Base-by-base conservation (phyloP, 2,113 vertebrate species). In the Chloropsis cyanopogon region DNA sequence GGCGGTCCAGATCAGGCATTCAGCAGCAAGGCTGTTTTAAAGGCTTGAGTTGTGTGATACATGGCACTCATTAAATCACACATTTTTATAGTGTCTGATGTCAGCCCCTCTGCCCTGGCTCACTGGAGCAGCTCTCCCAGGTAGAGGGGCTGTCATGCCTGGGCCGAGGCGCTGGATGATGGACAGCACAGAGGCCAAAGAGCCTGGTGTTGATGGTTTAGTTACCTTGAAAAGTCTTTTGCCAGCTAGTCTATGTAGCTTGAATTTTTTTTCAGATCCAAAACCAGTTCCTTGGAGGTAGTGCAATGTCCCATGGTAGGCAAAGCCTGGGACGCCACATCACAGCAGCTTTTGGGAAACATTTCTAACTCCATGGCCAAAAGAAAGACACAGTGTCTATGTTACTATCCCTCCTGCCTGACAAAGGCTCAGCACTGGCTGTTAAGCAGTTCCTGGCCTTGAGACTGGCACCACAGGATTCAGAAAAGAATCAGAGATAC, bases 1-100 rank as follows among this genome's bases (percentile, higher is more conserved):
- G 60, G 47, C 0, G 0, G 46, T 75, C 84, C 65, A 46, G n/a
- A 2, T 50, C 0, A 0, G 63, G 26, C 25, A 39, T 47, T 57
- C 78, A 56, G 31, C 71, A 88, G 54, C 20, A 25, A 65, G 33
- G 22, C 70, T 79, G 16, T 44, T 92, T 46, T 21, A 88, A 79
- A 76, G 75, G 61, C 54, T 33, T 35, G 61, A 69, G 37, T 26
- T 15, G 6, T 64, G 39, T 49, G 82, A 29, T 92, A 71, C 31
- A 12, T 80, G 79, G 20, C 53, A 56, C 71, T 79, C 33, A 12
- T 56, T 56, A 80, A 91, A 64, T 66, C 71, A 77, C 57, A 57
- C 35, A 6, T 33, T 85, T 91, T 82, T 71, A 26, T 35, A 54
- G 46, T 3, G 2, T 44, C 66, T 90, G 90, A 33, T 76, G 57